phyloP scores from a whole-genome alignment of 2,888 invertebrate species.

The Caenorhabditis macrosperma region DNA sequence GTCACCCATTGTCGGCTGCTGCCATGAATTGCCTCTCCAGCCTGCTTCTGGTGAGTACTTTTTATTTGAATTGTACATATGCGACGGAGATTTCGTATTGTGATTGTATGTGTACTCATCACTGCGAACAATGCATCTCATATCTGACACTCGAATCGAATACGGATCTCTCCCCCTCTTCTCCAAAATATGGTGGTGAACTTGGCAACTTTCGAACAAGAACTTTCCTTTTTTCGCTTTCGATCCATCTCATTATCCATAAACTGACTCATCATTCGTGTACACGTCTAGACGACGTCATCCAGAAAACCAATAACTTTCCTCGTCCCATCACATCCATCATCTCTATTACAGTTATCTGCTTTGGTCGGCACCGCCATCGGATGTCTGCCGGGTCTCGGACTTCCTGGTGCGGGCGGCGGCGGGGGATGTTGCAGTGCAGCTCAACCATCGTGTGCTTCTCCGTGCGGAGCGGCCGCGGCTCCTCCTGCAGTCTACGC shows the following conservation, averaged over 20 bases:
- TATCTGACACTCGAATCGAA: conserved; percentile 29
- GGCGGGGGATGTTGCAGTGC: conserved; percentile 46
- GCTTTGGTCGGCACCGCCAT: conserved; percentile 37
- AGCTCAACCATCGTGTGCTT: conserved; percentile 34
- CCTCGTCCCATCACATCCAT: conserved; percentile 18
- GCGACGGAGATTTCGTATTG: conserved; percentile 28
- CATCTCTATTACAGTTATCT: conserved; percentile 34
- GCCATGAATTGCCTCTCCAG: conserved; percentile 45
- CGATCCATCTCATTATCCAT: not conserved
- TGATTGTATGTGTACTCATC: conserved; percentile 12
- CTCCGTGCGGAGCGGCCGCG: conserved; percentile 26
- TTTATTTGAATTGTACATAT: conserved; percentile 13
- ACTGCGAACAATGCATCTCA: not conserved
- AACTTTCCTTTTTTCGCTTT: not conserved
- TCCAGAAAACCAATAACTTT: conserved; percentile 11
- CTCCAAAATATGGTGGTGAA: not conserved
- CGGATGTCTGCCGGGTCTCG: conserved; percentile 54
- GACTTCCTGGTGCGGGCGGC: conserved; percentile 34
- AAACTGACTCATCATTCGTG: not conserved
- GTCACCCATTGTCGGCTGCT: conserved; percentile 32
- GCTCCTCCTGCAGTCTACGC: conserved; percentile 44
- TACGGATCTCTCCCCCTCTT: too few species aligned
- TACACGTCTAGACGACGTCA: conserved; percentile 12
- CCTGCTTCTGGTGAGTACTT: conserved; percentile 47
- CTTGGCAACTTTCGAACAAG: not conserved